Evolutionary conservation across 2,797 vertebrate genomes (phyloP).

Genomic region (Chelon auratus): DNA sequence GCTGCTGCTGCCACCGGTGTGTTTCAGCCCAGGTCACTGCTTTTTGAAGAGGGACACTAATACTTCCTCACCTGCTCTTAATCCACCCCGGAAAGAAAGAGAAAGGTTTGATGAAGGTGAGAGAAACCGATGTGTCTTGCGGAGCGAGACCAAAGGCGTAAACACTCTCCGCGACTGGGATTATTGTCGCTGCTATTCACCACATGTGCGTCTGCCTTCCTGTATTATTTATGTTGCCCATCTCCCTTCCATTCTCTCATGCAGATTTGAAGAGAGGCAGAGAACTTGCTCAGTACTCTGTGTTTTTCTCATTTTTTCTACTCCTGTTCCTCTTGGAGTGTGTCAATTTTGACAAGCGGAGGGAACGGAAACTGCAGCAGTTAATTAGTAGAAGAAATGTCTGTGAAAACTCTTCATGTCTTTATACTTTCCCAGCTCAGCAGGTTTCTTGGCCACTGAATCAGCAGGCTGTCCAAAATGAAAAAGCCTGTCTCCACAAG

Average conservation of each 20-base stretch:
- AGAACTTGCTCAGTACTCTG: background rate
- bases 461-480: constrained; percentile 39
- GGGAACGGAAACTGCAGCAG: constrained; percentile 7
- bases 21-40: constrained; percentile 18
- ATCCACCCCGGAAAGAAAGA: constrained; percentile 23
- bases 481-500: constrained; percentile 8
- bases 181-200: background rate
- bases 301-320: background rate
- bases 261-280: background rate
- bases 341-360: constrained; percentile 13
- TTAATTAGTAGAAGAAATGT: constrained; percentile 52
- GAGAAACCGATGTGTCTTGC: constrained; percentile 17
- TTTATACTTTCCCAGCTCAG: constrained; percentile 22
- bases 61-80: background rate
- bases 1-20: background rate
- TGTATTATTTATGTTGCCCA: constrained; percentile 34
- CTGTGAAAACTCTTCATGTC: constrained; percentile 20
- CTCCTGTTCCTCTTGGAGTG: background rate
- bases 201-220: constrained; percentile 6
- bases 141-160: constrained; percentile 35
- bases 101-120: constrained; percentile 15
- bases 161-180: constrained; percentile 21
- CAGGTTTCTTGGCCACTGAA: constrained; percentile 30
- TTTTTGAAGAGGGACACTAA: constrained; percentile 37
- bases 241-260: background rate